phyloP scores from a whole-genome alignment of 2,113 vertebrate genomes.

The Paracanthobrama guichenoti region DNA sequence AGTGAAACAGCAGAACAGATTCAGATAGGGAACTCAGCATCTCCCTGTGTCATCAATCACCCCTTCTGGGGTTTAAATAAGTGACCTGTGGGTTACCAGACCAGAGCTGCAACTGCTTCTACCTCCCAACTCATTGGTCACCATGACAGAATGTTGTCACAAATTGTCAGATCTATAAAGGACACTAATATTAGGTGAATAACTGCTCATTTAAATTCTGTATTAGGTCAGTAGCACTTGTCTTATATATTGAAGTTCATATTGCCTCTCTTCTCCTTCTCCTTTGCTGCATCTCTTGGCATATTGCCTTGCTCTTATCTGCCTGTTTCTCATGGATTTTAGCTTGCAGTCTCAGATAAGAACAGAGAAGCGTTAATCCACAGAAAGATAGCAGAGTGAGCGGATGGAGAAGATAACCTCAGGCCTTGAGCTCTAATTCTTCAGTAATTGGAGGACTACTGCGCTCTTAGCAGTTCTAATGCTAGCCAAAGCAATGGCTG shows the following conservation, averaged over 20 bases:
- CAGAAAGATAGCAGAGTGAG: constrained; percentile 13
- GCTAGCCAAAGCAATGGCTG: constrained; percentile 1
- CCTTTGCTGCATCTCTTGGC: background rate
- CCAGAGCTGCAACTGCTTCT: constrained; percentile 7
- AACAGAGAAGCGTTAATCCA: constrained; percentile 49
- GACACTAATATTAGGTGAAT: background rate
- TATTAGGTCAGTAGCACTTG: background rate
- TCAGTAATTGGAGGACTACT: constrained; percentile 37
- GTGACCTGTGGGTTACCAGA: constrained; percentile 13
- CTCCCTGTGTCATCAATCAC: constrained; percentile 31
- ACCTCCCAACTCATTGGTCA: background rate
- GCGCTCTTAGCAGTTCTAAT: constrained; percentile 2
- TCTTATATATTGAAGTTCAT: background rate
- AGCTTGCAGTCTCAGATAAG: constrained; percentile 35
- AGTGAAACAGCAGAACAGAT: constrained; percentile 29
- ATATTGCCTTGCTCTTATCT: constrained; percentile 35
- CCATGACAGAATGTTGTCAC: background rate
- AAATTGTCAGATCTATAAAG: background rate
- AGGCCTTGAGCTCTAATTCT: constrained; percentile 39
- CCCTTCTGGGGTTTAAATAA: background rate
- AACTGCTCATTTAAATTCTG: background rate
- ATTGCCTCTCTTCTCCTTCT: background rate
- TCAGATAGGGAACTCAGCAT: constrained; percentile 19
- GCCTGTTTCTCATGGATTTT: constrained; percentile 35
- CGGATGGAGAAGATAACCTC: constrained; percentile 27